Percentiles rank a stretch among this genome's conserved stretches.
These are phyloP conservation scores for Helicoverpa assulta DNA, from an alignment of 2,888 invertebrate species.

Conservation along the genomic window DNA sequence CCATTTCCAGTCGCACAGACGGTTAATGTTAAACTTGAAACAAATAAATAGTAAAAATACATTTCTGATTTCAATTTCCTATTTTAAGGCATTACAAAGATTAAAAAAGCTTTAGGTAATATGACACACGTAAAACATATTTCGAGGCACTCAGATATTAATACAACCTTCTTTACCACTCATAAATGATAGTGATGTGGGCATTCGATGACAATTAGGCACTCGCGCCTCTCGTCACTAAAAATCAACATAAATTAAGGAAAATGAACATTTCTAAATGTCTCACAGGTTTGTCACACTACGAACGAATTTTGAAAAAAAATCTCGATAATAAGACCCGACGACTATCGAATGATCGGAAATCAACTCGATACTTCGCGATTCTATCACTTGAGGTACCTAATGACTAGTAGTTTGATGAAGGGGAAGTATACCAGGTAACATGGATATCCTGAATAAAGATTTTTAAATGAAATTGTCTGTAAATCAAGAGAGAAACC, in stretches of 20 bases:
- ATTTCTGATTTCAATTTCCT: slow-evolving; percentile 30
- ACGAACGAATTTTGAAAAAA: slow-evolving; percentile 35
- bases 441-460: slow-evolving; percentile 13
- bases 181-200: too few relatives aligned
- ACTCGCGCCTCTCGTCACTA: too few relatives aligned
- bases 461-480: slow-evolving; percentile 23
- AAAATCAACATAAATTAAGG: too few relatives aligned
- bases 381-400: slow-evolving; percentile 17
- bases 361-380: slow-evolving; percentile 1
- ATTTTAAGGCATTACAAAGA: background rate
- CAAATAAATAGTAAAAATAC: background rate
- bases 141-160: too few relatives aligned
- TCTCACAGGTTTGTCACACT: slow-evolving; percentile 36
- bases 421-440: background rate
- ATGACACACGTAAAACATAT: too few relatives aligned
- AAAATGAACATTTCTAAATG: slow-evolving; percentile 32
- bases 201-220: too few relatives aligned
- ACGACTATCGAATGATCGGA: slow-evolving; percentile 1
- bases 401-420: background rate
- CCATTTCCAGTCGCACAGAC: background rate
- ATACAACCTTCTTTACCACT: too few relatives aligned
- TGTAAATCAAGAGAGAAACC: slow-evolving; percentile 7
- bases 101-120: too few relatives aligned
- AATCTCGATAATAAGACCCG: slow-evolving; percentile 8
- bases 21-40: background rate